A percentile compares a stretch with the other conserved stretches of the same genome.
These are phyloP conservation scores for Camarhynchus parvulus DNA, from an alignment of 2,113 vertebrate genomes.

Conservation along the genomic window DNA sequence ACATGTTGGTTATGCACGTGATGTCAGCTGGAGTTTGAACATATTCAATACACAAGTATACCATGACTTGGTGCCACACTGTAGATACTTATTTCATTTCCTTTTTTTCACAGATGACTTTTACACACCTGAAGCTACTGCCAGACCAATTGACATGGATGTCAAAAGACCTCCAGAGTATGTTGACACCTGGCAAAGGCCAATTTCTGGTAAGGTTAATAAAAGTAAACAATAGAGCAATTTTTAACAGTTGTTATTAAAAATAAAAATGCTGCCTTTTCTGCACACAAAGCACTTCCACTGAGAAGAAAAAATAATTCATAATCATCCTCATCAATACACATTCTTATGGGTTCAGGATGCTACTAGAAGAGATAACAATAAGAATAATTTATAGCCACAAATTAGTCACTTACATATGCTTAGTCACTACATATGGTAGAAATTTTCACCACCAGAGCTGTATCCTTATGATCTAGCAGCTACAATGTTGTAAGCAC, in stretches of 20 bases:
- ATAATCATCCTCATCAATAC: background rate
- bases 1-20: background rate
- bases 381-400: background rate
- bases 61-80: background rate
- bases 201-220: constrained; percentile 68
- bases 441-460: background rate
- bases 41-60: background rate
- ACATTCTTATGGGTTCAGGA: background rate
- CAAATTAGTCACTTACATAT: background rate
- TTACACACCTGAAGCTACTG: constrained; percentile 12
- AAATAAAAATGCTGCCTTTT: background rate
- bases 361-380: background rate
- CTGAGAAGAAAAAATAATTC: background rate
- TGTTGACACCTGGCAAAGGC: constrained; percentile 41
- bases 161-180: constrained; percentile 49
- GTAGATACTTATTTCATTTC: background rate
- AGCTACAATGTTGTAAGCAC: background rate
- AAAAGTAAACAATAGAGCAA: background rate
- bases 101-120: constrained; percentile 52
- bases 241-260: background rate
- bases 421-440: background rate
- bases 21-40: background rate
- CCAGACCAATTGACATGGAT: constrained; percentile 3
- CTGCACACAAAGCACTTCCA: background rate
- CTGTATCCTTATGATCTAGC: background rate